Evolutionary conservation across 2,888 invertebrate genomes (phyloP), one percentile per base, ranked within the genome.

Genomic region (Epirrhoe alternata): DNA sequence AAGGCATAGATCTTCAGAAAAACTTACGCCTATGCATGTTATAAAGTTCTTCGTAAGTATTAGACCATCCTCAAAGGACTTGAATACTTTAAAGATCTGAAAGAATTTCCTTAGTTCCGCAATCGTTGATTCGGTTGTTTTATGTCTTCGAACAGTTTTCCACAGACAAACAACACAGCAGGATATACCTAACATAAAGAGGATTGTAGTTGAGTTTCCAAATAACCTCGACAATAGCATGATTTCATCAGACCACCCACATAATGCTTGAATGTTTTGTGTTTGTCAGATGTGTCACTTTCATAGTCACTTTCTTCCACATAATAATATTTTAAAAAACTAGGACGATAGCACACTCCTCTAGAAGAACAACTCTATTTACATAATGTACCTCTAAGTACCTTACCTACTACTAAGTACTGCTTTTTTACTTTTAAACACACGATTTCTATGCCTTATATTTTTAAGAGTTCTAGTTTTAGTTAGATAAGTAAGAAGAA

Each of bases 401-500:
- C n/a, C n/a, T n/a, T 24, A 24, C 24, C 24, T 2, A 24, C 24
- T n/a, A n/a, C 24, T 24, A 24, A 24, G n/a, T n/a, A n/a, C n/a
- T 24, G 24, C 3, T 2, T 24, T 3, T 24, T 3, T 2, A 24
- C 1, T 50, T 35, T 42, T 42, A 3, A 10, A 8, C 17, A 31
- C 45, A 45, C 14, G 16, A 17, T 54, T 64, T 68, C 61, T 61
- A 58, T 58, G 57, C 64, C 68, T 67, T 63, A 55, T 59, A 52
- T 47, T 47, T 58, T 14, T 42, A 55, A 33, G 47, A 59, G 35
- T 60, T 24, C 6, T 61, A 61, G 53, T 16, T 53, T 30, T 30
- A 61, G 30, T 51, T 51, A 45, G 45, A 8, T 63, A 54, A 45
- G 42, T 52, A 56, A 57, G 57, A 61, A 64, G 64, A 57, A 64